Conservation (phyloP, 2,797 vertebrate species). For the Malurus leucopterus region DNA sequence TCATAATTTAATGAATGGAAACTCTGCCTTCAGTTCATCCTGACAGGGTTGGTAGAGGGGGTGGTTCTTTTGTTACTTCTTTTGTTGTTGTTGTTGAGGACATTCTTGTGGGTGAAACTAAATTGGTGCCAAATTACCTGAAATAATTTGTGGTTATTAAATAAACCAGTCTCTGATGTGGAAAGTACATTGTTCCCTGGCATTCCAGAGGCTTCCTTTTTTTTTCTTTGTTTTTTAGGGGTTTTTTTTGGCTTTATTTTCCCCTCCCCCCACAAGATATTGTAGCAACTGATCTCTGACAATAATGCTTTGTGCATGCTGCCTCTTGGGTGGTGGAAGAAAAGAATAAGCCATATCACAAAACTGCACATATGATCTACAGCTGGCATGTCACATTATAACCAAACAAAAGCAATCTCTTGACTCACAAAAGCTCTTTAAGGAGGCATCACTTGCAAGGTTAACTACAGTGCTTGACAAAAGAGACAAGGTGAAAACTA, state of each 20-base stretch:
- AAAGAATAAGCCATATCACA: not conserved
- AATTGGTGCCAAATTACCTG: conserved; percentile 62
- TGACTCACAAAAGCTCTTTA: not conserved
- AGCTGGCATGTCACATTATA: conserved; percentile 7
- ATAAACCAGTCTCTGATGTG: conserved; percentile 37
- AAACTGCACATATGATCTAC: not conserved
- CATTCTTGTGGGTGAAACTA: conserved; percentile 45
- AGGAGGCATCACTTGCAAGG: not conserved
- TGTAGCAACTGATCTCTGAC: conserved; percentile 1
- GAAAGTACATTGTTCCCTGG: conserved; percentile 30
- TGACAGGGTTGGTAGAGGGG: not conserved
- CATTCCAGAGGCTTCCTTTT: not conserved
- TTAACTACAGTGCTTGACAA: not conserved
- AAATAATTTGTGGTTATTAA: conserved; percentile 66
- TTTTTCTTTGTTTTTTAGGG: too few species aligned
- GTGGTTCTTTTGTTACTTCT: conserved; percentile 26
- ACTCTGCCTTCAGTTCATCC: conserved; percentile 13
- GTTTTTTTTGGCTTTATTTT: not conserved
- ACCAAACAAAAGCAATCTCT: not conserved
- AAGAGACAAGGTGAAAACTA: not conserved
- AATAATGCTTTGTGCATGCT: conserved; percentile 13
- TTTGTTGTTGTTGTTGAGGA: conserved; percentile 17
- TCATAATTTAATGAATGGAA: conserved; percentile 50
- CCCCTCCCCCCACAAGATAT: not conserved
- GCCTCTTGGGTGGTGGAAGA: conserved; percentile 26